These are phyloP conservation scores for Morpho achilles DNA, from an alignment of 2,888 invertebrate genomes.

Conservation along the genomic window DNA sequence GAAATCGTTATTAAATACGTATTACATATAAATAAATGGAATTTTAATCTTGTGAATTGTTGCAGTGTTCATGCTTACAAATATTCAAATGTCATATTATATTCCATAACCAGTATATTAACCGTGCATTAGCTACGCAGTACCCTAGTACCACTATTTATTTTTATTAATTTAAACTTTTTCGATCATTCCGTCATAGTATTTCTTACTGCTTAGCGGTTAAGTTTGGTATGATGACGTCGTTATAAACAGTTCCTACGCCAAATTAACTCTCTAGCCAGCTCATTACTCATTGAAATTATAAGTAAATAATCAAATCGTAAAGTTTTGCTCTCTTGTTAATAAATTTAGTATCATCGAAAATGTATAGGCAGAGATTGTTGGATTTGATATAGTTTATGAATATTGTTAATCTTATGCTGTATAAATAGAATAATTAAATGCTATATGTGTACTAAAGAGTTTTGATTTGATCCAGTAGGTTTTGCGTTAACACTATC, in stretches of 20 bases:
- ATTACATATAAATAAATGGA: slow-evolving; percentile 46
- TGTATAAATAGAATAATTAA: slow-evolving; percentile 79
- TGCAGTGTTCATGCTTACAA: slow-evolving; percentile 26
- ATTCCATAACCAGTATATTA: slow-evolving; percentile 18
- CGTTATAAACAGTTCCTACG: slow-evolving; percentile 56
- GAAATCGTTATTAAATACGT: slow-evolving; percentile 55
- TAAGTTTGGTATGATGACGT: slow-evolving; percentile 14
- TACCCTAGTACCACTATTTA: slow-evolving; percentile 5
- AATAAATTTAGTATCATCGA: slow-evolving; percentile 72
- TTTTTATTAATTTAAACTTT: slow-evolving; percentile 9
- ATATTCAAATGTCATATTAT: slow-evolving; percentile 6
- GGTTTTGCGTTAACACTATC: slow-evolving; percentile 28
- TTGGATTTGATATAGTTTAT: slow-evolving; percentile 80
- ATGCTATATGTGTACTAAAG: slow-evolving; percentile 75
- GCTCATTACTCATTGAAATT: slow-evolving; percentile 43
- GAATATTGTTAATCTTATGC: slow-evolving; percentile 78
- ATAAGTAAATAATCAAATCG: slow-evolving; percentile 46
- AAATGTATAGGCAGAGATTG: slow-evolving; percentile 75
- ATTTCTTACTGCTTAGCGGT: slow-evolving; percentile 1
- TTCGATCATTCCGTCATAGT: slow-evolving; percentile 3
- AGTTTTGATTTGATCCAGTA: slow-evolving; percentile 73
- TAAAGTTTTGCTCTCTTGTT: slow-evolving; percentile 75
- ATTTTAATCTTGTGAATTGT: slow-evolving; percentile 50
- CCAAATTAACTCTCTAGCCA: slow-evolving; percentile 44
- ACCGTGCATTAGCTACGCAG: slow-evolving; percentile 21